Evolutionary conservation across 37 sponge, comb jelly and placozoan genomes (phyloP).

Genomic region (Dysidea cf. avara): DNA sequence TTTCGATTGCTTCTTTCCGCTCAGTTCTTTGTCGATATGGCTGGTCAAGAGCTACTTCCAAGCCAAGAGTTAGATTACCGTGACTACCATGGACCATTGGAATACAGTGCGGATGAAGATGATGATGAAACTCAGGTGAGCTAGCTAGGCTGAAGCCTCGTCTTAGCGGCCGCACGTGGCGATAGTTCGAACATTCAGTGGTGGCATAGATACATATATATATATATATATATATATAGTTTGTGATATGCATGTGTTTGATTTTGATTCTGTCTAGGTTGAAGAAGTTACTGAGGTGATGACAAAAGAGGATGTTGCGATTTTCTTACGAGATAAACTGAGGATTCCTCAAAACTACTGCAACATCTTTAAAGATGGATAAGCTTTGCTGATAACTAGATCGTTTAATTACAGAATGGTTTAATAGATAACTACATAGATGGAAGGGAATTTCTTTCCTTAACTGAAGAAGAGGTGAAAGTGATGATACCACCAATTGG

Average conservation of each 20-base stretch:
- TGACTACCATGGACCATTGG: no score
- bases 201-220: no score
- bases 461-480: conserved; percentile 10
- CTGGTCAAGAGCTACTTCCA: no score
- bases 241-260: background rate
- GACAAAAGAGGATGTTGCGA: background rate
- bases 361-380: conserved; percentile 2
- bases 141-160: no score
- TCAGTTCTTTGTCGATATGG: no score
- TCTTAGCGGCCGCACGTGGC: no score
- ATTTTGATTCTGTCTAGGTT: background rate
- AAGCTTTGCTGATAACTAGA: background rate
- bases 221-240: background rate
- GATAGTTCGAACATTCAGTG: no score
- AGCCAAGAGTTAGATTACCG: no score
- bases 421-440: conserved; percentile 36
- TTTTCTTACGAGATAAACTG: background rate
- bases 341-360: conserved; percentile 2
- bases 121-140: no score
- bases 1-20: no score
- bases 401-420: background rate
- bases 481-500: conserved; percentile 31
- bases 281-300: background rate
- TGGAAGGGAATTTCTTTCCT: conserved; percentile 13
- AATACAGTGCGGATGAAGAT: no score